Conservation (phyloP, 2,113 vertebrate genomes). For the Heptranchias perlo region DNA sequence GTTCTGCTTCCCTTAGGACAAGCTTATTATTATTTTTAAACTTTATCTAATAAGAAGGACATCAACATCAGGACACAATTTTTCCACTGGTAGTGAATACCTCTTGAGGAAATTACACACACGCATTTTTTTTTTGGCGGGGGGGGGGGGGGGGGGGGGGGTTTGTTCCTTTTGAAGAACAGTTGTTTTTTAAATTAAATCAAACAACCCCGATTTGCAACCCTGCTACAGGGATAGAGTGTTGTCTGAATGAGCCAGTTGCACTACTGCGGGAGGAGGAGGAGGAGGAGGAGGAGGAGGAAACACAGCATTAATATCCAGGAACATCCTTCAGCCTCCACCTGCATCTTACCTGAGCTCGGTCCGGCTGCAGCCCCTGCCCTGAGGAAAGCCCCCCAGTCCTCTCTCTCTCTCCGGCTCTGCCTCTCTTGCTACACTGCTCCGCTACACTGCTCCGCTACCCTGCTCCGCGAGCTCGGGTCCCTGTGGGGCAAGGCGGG, state of each 20-base stretch:
- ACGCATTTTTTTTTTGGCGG: neutral
- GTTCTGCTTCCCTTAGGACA: neutral
- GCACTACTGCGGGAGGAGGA: neutral
- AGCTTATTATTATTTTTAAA: neutral
- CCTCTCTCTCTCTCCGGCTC: neutral
- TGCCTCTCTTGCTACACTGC: neutral
- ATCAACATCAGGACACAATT: neutral
- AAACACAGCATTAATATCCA: neutral
- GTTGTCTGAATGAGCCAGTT: neutral
- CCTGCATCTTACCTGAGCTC: constrained; percentile 6
- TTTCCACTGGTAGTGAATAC: neutral
- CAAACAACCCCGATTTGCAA: neutral
- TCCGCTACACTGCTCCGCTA: neutral
- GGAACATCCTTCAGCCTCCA: neutral
- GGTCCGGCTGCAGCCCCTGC: neutral
- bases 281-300: neutral
- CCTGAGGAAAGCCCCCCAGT: neutral
- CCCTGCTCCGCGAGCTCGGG: neutral
- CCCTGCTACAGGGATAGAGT: neutral
- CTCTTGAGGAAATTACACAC: neutral
- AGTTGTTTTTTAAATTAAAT: neutral
- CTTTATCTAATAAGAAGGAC: neutral
- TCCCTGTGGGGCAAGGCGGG: neutral
- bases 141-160: no score
- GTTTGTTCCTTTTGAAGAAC: neutral